Percentiles rank a stretch among this genome's conserved stretches.
Evolutionary conservation across 2,113 vertebrate species (phyloP).

Genomic region (Amphiprion ocellaris): DNA sequence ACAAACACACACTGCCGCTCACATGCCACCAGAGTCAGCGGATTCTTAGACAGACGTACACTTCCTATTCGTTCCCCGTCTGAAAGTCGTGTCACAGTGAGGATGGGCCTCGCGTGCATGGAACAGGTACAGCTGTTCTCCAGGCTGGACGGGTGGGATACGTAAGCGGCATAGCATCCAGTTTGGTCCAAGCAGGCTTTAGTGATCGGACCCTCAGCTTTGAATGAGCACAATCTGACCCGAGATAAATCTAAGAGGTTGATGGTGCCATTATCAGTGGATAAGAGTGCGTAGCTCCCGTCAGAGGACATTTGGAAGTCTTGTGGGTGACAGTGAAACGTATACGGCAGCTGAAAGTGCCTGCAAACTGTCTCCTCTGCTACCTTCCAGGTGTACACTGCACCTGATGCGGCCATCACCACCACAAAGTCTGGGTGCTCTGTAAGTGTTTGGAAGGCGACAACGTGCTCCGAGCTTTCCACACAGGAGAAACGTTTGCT

Average conservation of each 20-base stretch:
- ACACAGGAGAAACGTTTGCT: constrained; percentile 80
- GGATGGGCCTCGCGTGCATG: constrained; percentile 67
- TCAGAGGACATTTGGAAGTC: constrained; percentile 80
- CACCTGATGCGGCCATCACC: constrained; percentile 77
- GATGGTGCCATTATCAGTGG: constrained; percentile 63
- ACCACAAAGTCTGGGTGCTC: constrained; percentile 83
- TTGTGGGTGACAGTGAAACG: constrained; percentile 61
- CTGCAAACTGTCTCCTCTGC: constrained; percentile 82
- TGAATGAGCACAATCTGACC: constrained; percentile 76
- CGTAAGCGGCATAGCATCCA: constrained; percentile 76
- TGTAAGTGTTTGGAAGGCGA: constrained; percentile 80
- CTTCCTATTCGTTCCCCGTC: constrained; percentile 78
- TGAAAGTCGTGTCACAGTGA: constrained; percentile 73
- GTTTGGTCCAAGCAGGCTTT: constrained; percentile 71
- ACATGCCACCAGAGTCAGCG: constrained; percentile 65
- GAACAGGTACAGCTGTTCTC: constrained; percentile 61
- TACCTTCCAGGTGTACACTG: constrained; percentile 86
- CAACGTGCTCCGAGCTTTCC: constrained; percentile 64
- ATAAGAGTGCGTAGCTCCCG: constrained; percentile 79
- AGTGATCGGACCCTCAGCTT: constrained; percentile 66
- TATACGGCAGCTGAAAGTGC: constrained; percentile 80
- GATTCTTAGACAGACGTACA: constrained; percentile 73
- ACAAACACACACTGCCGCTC: constrained; percentile 77
- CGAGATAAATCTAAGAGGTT: constrained; percentile 77
- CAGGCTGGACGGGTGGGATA: constrained; percentile 40